These are phyloP conservation scores for Heliangelus exortis DNA, from an alignment of 2,797 vertebrate species.

Conservation along the genomic window DNA sequence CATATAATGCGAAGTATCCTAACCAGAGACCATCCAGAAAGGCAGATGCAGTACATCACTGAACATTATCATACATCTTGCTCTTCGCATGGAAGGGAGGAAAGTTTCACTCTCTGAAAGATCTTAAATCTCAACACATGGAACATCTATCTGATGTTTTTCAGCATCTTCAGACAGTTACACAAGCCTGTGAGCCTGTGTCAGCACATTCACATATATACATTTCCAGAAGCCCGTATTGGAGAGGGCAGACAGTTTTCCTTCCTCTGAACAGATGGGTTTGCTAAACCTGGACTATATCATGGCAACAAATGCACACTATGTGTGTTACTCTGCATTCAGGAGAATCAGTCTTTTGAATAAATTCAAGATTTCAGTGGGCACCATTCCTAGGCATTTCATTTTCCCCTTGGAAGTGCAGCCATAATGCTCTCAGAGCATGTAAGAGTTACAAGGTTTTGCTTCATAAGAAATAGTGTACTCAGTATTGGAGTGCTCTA, in stretches of 20 bases:
- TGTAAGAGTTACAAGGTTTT: not conserved
- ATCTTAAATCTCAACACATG: not conserved
- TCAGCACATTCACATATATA: not conserved
- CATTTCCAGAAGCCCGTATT: not conserved
- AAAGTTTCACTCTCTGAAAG: not conserved
- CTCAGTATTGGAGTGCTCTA: not conserved
- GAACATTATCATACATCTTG: not conserved
- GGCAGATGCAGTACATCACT: not conserved
- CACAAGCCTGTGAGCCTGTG: not conserved
- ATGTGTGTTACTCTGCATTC: not conserved
- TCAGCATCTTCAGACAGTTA: not conserved
- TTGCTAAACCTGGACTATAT: not conserved
- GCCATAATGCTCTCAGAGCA: not conserved
- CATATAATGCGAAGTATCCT: not conserved
- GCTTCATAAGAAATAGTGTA: not conserved
- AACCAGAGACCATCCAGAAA: not conserved
- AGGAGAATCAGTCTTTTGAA: not conserved
- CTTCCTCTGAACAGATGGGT: not conserved
- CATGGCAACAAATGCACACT: rapidly evolving
- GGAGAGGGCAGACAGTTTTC: not conserved
- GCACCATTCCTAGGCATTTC: not conserved
- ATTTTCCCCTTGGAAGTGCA: not conserved
- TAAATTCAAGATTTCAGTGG: not conserved
- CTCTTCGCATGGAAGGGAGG: not conserved
- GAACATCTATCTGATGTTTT: not conserved